Conservation (phyloP, 37 sponge, comb jelly and placozoan species). For the Beroe ovata region DNA sequence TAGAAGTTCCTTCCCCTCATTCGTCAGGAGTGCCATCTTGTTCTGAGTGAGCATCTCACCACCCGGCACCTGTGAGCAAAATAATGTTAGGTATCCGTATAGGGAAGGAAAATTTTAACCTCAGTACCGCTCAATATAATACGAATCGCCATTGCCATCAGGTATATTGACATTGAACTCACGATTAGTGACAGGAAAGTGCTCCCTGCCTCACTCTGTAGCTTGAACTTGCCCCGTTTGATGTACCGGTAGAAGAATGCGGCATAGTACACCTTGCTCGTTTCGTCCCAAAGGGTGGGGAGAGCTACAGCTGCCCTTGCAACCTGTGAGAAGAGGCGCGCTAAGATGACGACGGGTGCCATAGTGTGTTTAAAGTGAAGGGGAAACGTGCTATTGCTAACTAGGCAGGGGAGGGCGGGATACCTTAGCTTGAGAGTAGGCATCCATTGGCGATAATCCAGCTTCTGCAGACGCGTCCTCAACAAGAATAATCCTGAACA, state of each 20-base stretch:
- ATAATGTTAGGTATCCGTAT: no score
- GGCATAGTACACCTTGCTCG: conserved; percentile 34
- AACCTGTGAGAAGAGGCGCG: background rate
- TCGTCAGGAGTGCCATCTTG: conserved; percentile 33
- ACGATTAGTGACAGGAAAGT: conserved; percentile 52
- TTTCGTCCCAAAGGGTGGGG: conserved; percentile 48
- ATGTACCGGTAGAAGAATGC: conserved; percentile 38
- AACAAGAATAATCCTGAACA: conserved; percentile 3
- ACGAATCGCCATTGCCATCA: no score
- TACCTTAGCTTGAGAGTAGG: conserved; percentile 50
- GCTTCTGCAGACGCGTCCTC: conserved; percentile 10
- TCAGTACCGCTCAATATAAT: no score
- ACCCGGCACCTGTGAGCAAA: conserved; percentile 2
- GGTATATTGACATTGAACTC: no score
- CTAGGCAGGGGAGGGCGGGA: no score
- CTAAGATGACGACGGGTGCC: background rate
- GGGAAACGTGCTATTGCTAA: background rate
- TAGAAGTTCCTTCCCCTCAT: conserved; percentile 6
- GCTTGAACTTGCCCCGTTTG: conserved; percentile 3
- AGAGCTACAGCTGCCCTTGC: background rate
- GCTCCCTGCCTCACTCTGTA: background rate
- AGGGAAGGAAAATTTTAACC: no score
- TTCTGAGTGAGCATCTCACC: conserved; percentile 31
- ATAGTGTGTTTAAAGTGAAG: background rate
- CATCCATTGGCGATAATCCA: background rate